Conservation (phyloP, 2,888 invertebrate species). For the Synergus gifuensis region DNA sequence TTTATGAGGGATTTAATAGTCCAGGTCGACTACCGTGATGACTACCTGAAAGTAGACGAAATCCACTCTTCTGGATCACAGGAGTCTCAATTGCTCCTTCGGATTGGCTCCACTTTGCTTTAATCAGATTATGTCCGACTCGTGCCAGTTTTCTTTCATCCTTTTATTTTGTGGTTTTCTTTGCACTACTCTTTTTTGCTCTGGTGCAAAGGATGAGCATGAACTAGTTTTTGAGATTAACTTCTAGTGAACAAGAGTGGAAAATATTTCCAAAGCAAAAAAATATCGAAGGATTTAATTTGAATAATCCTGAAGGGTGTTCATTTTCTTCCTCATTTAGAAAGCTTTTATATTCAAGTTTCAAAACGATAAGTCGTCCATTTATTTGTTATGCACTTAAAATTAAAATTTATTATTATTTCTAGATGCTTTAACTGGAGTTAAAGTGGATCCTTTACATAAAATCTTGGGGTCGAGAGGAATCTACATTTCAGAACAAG, state of each 20-base stretch:
- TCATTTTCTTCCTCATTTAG: too few relatives aligned
- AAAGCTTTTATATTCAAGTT: too few relatives aligned
- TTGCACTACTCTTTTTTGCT: neutral
- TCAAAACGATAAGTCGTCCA: too few relatives aligned
- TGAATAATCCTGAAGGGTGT: too few relatives aligned
- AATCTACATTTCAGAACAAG: slow-evolving; percentile 59
- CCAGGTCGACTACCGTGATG: neutral
- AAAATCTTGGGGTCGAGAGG: slow-evolving; percentile 3
- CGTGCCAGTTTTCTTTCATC: neutral
- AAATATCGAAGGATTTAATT: too few relatives aligned
- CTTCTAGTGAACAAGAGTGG: too few relatives aligned
- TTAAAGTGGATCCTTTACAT: neutral
- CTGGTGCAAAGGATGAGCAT: too few relatives aligned
- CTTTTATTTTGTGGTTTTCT: neutral
- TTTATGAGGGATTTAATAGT: slow-evolving; percentile 41
- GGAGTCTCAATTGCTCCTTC: neutral
- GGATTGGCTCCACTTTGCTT: slow-evolving; percentile 20
- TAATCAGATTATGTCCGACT: slow-evolving; percentile 21
- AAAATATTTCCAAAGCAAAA: too few relatives aligned
- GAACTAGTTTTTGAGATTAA: too few relatives aligned
- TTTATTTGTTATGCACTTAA: too few relatives aligned
- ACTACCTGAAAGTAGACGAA: slow-evolving; percentile 24
- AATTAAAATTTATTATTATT: neutral
- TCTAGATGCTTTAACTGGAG: neutral
- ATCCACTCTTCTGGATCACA: neutral